These are phyloP conservation scores for Diceros bicornis DNA, from an alignment of 2,797 vertebrate genomes.

Conservation along the genomic window DNA sequence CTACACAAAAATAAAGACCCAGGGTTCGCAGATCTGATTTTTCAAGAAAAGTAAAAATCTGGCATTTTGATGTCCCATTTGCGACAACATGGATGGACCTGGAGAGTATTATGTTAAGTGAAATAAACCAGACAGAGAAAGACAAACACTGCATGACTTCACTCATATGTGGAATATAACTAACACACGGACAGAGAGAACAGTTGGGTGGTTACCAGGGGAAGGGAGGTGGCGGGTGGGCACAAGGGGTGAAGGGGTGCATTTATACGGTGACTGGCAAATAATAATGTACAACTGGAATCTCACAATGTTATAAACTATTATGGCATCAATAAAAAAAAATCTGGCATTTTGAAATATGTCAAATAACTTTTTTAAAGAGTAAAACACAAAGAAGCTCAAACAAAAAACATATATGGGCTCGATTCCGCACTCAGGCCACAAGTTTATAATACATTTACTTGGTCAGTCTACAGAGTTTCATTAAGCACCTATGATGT, in stretches of 20 bases:
- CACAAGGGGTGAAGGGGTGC: too few species aligned
- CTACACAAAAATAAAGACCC: neutral
- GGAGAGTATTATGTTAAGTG: too few species aligned
- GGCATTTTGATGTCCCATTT: neutral
- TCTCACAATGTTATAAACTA: too few species aligned
- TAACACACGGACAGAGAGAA: too few species aligned
- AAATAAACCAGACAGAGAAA: too few species aligned
- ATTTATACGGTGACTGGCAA: too few species aligned
- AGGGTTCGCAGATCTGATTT: neutral
- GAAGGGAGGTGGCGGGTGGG: too few species aligned
- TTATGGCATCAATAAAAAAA: neutral
- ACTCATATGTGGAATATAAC: too few species aligned
- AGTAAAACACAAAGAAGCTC: slow-evolving; percentile 1
- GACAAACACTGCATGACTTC: too few species aligned
- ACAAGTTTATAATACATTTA: neutral
- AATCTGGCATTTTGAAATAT: neutral
- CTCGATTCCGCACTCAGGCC: neutral
- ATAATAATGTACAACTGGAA: too few species aligned
- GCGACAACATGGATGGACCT: too few species aligned
- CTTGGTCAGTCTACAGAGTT: slow-evolving; percentile 29
- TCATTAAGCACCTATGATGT: neutral
- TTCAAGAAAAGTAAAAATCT: neutral
- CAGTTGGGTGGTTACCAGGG: too few species aligned
- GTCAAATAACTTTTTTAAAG: neutral
- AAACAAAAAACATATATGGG: neutral